phyloP scores from a whole-genome alignment of 2,113 vertebrate species.

The Empidonax alnorum region DNA sequence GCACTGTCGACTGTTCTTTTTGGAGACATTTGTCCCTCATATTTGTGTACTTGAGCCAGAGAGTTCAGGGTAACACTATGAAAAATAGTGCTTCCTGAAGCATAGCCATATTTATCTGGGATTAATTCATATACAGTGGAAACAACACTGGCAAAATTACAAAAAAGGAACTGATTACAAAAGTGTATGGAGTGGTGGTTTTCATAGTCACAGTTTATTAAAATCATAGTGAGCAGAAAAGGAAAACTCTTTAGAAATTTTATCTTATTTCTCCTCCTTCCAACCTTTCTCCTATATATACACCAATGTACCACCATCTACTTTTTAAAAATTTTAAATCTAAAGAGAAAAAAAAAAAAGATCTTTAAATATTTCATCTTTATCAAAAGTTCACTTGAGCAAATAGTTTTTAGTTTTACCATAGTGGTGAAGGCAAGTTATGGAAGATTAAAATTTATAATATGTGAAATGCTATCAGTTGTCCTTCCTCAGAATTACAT shows the following conservation, averaged over 20 bases:
- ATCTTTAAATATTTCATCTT: background rate
- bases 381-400: background rate
- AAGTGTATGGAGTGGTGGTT: conserved; percentile 10
- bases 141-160: conserved; percentile 37
- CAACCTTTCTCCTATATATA: background rate
- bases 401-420: background rate
- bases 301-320: background rate
- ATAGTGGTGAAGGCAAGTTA: background rate
- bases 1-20: conserved; percentile 44
- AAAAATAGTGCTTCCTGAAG: conserved; percentile 72
- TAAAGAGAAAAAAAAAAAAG: background rate
- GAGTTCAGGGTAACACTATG: conserved; percentile 50
- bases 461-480: background rate
- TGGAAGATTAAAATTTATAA: background rate
- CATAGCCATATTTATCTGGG: conserved; percentile 27
- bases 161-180: conserved; percentile 48
- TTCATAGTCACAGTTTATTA: conserved; percentile 45
- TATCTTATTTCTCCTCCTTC: background rate
- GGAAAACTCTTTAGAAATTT: background rate
- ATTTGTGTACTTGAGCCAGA: conserved; percentile 52
- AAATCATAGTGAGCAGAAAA: conserved; percentile 26
- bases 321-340: background rate
- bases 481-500: background rate
- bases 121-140: conserved; percentile 34
- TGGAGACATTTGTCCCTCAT: conserved; percentile 55